Conservation (phyloP, 2,888 invertebrate genomes). For the Orthonevra nobilis region DNA sequence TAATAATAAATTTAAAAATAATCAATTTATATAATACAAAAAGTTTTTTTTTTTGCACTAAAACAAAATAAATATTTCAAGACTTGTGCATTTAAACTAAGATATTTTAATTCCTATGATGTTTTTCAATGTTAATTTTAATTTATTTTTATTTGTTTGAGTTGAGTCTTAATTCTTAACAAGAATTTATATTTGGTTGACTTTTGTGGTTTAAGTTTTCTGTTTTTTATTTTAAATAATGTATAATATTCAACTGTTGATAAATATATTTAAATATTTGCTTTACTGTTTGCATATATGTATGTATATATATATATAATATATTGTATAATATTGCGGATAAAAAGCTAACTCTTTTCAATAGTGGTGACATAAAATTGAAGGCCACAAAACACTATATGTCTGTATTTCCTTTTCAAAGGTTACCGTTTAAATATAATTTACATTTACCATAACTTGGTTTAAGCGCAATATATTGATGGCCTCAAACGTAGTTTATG, state of each 20-base stretch:
- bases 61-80: constrained; percentile 43
- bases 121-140: constrained; percentile 12
- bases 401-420: too few species aligned
- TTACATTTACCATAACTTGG: too few species aligned
- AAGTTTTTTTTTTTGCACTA: constrained; percentile 1
- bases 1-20: constrained; percentile 52
- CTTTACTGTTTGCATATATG: constrained; percentile 31
- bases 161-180: constrained; percentile 47
- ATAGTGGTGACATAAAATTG: too few species aligned
- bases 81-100: constrained; percentile 59
- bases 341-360: constrained; percentile 56
- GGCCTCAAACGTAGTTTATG: too few species aligned
- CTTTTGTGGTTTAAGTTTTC: constrained; percentile 22
- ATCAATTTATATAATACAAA: too few species aligned
- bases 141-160: neutral
- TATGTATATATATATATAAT: constrained; percentile 28
- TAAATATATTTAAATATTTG: constrained; percentile 44
- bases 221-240: constrained; percentile 22
- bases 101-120: constrained; percentile 50
- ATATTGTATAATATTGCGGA: constrained; percentile 67
- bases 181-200: constrained; percentile 68
- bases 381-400: too few species aligned
- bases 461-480: too few species aligned
- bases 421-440: too few species aligned
- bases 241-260: constrained; percentile 45